These are phyloP conservation scores for Sciurus niger DNA, from an alignment of 2,113 vertebrate genomes.

Conservation along the genomic window DNA sequence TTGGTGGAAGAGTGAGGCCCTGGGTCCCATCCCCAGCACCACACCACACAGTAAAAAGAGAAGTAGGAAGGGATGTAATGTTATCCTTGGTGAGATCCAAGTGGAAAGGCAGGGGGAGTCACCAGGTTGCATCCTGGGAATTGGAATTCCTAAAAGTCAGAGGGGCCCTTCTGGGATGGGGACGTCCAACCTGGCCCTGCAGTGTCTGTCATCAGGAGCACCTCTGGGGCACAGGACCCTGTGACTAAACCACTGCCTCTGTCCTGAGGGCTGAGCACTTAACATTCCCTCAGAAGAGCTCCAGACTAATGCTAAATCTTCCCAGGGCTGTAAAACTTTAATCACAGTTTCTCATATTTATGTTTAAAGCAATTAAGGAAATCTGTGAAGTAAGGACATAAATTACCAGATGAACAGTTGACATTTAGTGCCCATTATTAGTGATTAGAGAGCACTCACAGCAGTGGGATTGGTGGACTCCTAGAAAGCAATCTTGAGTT, in stretches of 20 bases:
- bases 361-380: constrained; percentile 33
- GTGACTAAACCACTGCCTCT: accelerated
- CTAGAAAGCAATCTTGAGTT: neutral
- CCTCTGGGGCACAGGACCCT: too few relatives aligned
- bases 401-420: neutral
- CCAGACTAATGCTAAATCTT: neutral
- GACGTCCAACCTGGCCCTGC: too few relatives aligned
- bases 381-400: constrained; percentile 19
- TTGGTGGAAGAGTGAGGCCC: too few relatives aligned
- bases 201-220: neutral
- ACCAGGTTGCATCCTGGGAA: too few relatives aligned
- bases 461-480: neutral
- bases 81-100: neutral
- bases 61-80: neutral
- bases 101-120: neutral
- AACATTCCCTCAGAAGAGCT: neutral
- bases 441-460: neutral
- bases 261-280: neutral
- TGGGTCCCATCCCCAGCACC: too few relatives aligned
- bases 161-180: neutral
- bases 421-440: neutral
- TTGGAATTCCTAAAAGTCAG: neutral
- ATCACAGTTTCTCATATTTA: constrained; percentile 10
- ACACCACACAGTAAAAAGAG: too few relatives aligned
- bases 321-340: neutral